Evolutionary conservation across 2,113 vertebrate genomes (phyloP).

Genomic region (Tauraco erythrolophus): DNA sequence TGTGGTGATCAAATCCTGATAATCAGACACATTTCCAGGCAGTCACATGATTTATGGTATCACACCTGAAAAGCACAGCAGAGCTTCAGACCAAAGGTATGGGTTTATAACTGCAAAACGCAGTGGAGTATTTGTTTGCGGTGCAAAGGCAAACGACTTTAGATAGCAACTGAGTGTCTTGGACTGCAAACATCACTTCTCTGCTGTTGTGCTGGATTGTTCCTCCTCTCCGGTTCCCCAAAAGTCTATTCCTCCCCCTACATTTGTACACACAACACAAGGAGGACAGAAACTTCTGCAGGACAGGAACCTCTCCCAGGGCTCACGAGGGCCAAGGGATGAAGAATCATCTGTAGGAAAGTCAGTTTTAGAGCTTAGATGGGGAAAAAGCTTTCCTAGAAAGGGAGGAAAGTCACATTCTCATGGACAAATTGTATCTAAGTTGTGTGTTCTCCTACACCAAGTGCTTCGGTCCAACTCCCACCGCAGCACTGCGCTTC

Average conservation of each 20-base stretch:
- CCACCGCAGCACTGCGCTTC: rapidly evolving
- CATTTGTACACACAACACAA: neutral
- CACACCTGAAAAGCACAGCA: neutral
- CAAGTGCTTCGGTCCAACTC: neutral
- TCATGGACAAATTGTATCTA: neutral
- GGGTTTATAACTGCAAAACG: neutral
- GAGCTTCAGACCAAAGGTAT: neutral
- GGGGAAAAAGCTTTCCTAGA: neutral
- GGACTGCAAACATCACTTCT: neutral
- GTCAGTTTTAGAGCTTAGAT: neutral
- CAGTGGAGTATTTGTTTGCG: neutral
- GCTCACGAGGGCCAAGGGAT: neutral
- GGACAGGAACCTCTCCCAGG: neutral
- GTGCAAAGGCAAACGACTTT: neutral
- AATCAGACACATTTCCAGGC: neutral
- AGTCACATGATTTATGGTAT: neutral
- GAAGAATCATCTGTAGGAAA: neutral
- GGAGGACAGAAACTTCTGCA: neutral
- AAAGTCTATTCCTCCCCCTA: rapidly evolving
- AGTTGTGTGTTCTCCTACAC: neutral
- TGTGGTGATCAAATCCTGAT: neutral
- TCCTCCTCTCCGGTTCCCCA: neutral
- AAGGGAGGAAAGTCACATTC: neutral
- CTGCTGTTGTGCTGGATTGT: neutral
- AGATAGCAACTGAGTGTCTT: neutral